Evolutionary conservation across 64 coral and sea anemone genomes (phyloP).

Genomic region (Montipora cactus): DNA sequence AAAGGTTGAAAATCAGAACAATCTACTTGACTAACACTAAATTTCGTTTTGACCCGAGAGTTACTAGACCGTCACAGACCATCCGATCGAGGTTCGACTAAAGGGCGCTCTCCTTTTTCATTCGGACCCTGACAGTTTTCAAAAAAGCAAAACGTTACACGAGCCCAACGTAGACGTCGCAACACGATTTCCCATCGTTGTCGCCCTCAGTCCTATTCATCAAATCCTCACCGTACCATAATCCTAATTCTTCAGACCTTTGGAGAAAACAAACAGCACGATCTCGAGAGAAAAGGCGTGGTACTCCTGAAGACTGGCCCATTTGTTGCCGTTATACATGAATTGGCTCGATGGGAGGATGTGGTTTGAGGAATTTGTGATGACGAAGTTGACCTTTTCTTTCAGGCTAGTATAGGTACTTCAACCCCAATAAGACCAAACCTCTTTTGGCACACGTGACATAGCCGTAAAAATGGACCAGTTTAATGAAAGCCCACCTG

Average conservation of each 20-base stretch:
- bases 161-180: background rate
- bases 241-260: background rate
- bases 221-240: constrained; percentile 15
- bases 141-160: too few relatives aligned
- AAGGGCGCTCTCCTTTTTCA: too few relatives aligned
- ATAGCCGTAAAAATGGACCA: constrained; percentile 4
- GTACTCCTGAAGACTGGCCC: background rate
- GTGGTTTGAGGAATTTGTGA: background rate
- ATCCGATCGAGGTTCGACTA: too few relatives aligned
- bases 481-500: background rate
- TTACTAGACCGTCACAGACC: too few relatives aligned
- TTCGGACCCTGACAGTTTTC: too few relatives aligned
- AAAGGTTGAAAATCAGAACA: too few relatives aligned
- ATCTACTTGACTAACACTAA: too few relatives aligned
- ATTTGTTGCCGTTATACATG: background rate
- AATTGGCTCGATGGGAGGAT: background rate
- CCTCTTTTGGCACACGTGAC: background rate
- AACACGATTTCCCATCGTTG: background rate
- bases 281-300: background rate
- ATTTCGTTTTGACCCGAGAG: too few relatives aligned
- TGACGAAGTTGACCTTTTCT: background rate
- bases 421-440: background rate
- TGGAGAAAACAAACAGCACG: background rate
- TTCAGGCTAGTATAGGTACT: background rate
- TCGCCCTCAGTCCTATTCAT: background rate